A percentile compares a stretch with the other conserved stretches of the same genome.
Conservation (phyloP, 2,888 invertebrate species). For the Catocala nupta region DNA sequence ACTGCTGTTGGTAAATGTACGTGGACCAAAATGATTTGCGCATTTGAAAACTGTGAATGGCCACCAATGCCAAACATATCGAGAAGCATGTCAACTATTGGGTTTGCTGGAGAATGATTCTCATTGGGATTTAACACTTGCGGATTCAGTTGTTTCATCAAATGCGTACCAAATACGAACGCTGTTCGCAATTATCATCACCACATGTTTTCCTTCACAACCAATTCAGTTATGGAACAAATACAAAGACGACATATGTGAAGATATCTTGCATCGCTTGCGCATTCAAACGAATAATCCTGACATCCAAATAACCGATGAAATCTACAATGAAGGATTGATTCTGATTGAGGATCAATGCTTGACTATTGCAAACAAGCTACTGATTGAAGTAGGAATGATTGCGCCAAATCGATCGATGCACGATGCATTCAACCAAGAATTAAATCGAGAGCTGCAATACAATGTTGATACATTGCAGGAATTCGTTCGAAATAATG, state of each 20-base stretch:
- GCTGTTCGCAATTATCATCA: slow-evolving; percentile 25
- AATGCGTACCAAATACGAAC: slow-evolving; percentile 16
- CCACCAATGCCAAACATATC: not conserved
- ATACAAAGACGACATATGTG: too few relatives aligned
- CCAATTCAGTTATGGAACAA: slow-evolving; percentile 1
- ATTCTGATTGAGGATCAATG: slow-evolving; percentile 44
- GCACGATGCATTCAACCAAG: too few relatives aligned
- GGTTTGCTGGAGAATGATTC: slow-evolving; percentile 27
- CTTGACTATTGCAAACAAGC: slow-evolving; percentile 44
- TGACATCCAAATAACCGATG: slow-evolving; percentile 33
- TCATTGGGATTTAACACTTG: slow-evolving; percentile 25
- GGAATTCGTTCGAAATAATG: not conserved
- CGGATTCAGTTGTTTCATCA: slow-evolving; percentile 24
- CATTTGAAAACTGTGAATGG: slow-evolving; percentile 30
- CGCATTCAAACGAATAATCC: slow-evolving; percentile 18
- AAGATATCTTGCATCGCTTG: not conserved
- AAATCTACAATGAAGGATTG: slow-evolving; percentile 47
- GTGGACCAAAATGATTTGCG: slow-evolving; percentile 48
- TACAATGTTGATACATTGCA: slow-evolving; percentile 9
- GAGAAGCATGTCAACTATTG: slow-evolving; percentile 17
- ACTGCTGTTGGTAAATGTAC: slow-evolving; percentile 62
- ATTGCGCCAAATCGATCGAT: not conserved
- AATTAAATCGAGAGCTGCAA: too few relatives aligned
- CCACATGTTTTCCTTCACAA: slow-evolving; percentile 16
- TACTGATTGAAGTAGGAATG: slow-evolving; percentile 45